Conservation (phyloP, 2,797 vertebrate genomes). For the Ficedula albicollis region DNA sequence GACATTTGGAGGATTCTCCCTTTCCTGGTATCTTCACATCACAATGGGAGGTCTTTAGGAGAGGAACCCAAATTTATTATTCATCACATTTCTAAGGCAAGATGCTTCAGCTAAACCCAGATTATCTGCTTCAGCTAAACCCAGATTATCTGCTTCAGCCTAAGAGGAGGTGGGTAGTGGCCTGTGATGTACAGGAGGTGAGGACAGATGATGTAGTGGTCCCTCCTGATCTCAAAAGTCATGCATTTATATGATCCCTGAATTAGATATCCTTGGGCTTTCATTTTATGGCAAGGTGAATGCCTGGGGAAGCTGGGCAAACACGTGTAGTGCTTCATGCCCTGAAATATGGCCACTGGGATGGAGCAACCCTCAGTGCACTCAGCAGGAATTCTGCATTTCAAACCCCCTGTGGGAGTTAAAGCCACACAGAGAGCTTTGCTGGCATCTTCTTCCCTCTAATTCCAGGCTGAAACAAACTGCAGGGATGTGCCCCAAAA, state of each 20-base stretch:
- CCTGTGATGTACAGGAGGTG: neutral
- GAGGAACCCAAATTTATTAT: too few species aligned
- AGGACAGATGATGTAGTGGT: neutral
- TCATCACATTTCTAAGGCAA: neutral
- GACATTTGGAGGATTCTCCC: neutral
- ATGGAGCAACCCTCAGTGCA: neutral
- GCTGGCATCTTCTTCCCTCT: neutral
- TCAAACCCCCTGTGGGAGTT: neutral
- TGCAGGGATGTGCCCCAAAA: neutral
- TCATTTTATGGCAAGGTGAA: neutral
- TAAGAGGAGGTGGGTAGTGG: neutral
- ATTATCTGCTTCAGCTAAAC: neutral
- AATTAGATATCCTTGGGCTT: slow-evolving; percentile 21
- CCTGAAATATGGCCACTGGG: neutral
- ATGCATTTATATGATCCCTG: neutral
- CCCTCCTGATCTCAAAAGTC: neutral
- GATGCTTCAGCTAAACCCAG: neutral
- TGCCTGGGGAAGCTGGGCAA: neutral
- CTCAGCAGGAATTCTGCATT: neutral
- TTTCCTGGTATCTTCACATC: neutral
- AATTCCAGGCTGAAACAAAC: neutral
- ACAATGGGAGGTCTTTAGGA: neutral
- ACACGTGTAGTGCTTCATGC: neutral
- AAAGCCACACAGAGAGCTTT: neutral
- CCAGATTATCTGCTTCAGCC: neutral